phyloP scores from a whole-genome alignment of 2,113 vertebrate species.

The Argyrosomus japonicus region DNA sequence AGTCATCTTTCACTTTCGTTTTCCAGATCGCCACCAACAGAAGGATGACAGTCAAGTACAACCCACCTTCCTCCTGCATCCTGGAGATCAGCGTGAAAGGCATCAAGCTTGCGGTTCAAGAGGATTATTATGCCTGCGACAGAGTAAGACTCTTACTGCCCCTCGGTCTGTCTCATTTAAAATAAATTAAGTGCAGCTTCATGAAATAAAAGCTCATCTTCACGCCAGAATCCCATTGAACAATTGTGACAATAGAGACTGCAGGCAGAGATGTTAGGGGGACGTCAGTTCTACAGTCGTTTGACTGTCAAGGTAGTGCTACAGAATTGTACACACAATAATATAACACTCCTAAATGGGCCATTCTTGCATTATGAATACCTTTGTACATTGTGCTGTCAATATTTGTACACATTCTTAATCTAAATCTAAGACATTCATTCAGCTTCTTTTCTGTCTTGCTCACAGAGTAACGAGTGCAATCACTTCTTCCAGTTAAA shows the following conservation, averaged over 20 bases:
- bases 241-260: background rate
- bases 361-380: background rate
- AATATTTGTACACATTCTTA: background rate
- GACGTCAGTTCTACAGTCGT: background rate
- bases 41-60: constrained; percentile 97
- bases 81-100: constrained; percentile 96
- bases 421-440: background rate
- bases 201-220: background rate
- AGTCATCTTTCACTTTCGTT: background rate
- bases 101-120: constrained; percentile 93
- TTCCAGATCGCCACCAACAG: constrained; percentile 94
- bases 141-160: constrained; percentile 73
- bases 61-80: constrained; percentile 95
- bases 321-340: background rate
- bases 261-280: constrained; percentile 1
- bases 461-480: constrained; percentile 91
- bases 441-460: background rate
- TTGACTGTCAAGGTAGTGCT: background rate
- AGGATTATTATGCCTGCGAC: constrained; percentile 89
- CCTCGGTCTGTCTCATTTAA: background rate
- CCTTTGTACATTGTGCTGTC: too few species aligned
- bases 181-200: background rate
- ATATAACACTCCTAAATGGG: background rate
- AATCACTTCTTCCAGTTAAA: constrained; percentile 99
- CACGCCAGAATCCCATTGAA: background rate